Conservation (phyloP, 1,140 invertebrate species). For the Hylyphantes graminicola region DNA sequence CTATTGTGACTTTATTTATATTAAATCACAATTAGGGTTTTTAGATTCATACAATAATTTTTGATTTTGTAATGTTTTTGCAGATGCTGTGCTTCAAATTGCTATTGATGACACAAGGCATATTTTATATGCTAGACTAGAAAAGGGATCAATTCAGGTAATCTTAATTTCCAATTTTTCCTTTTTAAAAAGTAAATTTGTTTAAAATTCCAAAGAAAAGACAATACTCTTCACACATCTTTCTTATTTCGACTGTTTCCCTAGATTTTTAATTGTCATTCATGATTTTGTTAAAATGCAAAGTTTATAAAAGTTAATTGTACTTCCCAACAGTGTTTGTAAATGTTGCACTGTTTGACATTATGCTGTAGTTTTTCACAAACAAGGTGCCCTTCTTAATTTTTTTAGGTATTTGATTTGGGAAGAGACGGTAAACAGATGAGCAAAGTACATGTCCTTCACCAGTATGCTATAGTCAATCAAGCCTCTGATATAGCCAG, state of each 20-base stretch:
- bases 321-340: neutral
- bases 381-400: constrained; percentile 1
- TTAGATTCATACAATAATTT: neutral
- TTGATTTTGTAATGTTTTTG: constrained; percentile 31
- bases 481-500: constrained; percentile 82
- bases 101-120: constrained; percentile 89
- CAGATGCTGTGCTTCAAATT: constrained; percentile 89
- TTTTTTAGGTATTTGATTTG: constrained; percentile 87
- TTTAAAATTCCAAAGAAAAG: too few species aligned
- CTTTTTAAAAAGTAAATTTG: too few species aligned
- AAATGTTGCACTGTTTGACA: too few species aligned
- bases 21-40: too few species aligned
- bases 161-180: constrained; percentile 67
- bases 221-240: too few species aligned
- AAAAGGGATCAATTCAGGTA: constrained; percentile 72
- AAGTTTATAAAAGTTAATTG: neutral
- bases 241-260: too few species aligned
- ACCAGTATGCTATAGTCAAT: constrained; percentile 81
- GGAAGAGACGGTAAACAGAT: constrained; percentile 81
- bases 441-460: constrained; percentile 79
- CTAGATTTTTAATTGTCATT: too few species aligned
- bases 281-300: neutral
- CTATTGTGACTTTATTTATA: too few species aligned
- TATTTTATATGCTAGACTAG: constrained; percentile 88
- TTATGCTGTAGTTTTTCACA: neutral